Conservation (phyloP, 2,113 vertebrate genomes). For the Sakesphorus luctuosus region DNA sequence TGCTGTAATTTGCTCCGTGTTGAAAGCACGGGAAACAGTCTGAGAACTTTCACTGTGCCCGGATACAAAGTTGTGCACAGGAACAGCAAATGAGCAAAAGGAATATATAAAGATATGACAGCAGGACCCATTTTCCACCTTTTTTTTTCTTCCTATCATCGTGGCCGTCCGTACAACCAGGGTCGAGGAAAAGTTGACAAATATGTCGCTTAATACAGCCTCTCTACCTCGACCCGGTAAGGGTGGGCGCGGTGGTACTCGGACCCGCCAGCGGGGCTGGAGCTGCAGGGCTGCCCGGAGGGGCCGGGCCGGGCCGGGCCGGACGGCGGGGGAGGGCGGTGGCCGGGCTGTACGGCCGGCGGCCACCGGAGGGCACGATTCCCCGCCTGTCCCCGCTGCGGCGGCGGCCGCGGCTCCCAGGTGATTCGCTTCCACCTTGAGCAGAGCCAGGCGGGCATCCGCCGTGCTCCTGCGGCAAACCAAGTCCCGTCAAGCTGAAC, state of each 20-base stretch:
- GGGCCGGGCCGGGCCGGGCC: background rate
- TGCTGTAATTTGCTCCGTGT: background rate
- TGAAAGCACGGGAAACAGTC: background rate
- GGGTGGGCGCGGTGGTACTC: background rate
- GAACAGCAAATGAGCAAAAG: background rate
- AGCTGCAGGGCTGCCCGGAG: background rate
- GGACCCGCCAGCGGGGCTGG: background rate
- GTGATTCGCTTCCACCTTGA: background rate
- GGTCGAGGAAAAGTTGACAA: fast-evolving
- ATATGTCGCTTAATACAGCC: fast-evolving
- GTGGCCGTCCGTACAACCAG: fast-evolving
- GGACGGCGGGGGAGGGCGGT: background rate
- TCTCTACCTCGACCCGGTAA: too few relatives aligned
- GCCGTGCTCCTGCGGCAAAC: background rate
- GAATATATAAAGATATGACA: fast-evolving
- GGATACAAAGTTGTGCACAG: too few relatives aligned
- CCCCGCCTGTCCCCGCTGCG: constrained; percentile 48
- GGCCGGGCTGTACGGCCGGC: constrained; percentile 57
- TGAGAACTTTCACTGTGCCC: background rate
- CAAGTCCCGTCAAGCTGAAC: background rate
- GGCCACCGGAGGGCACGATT: constrained; percentile 86
- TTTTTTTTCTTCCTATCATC: fast-evolving
- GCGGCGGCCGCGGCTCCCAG: background rate
- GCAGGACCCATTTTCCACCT: fast-evolving
- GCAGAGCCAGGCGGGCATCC: background rate